These are phyloP conservation scores for Epinotia nisella DNA, from an alignment of 2,888 invertebrate species.

Conservation along the genomic window DNA sequence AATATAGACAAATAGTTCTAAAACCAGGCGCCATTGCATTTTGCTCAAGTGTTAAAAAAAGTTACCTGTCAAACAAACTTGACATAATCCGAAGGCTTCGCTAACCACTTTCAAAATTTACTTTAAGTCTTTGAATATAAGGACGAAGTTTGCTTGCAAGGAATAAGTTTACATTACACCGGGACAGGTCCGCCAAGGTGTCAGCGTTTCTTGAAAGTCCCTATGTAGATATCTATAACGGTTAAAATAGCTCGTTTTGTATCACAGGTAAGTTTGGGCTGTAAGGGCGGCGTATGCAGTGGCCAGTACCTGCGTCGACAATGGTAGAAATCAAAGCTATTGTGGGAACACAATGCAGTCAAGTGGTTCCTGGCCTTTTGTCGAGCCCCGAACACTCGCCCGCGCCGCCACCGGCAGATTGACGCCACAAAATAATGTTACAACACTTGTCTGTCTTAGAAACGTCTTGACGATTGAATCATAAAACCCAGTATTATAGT, in stretches of 20 bases:
- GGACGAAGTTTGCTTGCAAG: constrained; percentile 25
- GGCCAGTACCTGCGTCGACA: constrained; percentile 66
- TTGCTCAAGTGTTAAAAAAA: constrained; percentile 25
- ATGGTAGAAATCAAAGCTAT: constrained; percentile 71
- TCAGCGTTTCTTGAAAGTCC: background rate
- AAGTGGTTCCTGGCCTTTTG: constrained; percentile 67
- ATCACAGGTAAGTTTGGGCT: constrained; percentile 3
- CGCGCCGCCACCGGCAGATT: constrained; percentile 36
- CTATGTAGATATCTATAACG: background rate
- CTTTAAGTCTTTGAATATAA: constrained; percentile 27
- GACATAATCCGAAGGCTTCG: constrained; percentile 14
- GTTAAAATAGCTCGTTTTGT: background rate
- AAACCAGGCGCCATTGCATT: constrained; percentile 30
- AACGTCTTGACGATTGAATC: constrained; percentile 2
- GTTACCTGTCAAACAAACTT: constrained; percentile 24
- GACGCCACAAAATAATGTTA: constrained; percentile 38
- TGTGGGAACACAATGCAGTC: constrained; percentile 69
- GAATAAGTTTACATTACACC: constrained; percentile 29
- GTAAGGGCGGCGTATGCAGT: constrained; percentile 50
- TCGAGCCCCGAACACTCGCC: constrained; percentile 48
- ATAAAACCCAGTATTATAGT: background rate
- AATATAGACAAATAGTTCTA: constrained; percentile 16
- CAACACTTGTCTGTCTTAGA: constrained; percentile 15
- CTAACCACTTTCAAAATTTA: constrained; percentile 1
- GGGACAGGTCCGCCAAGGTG: background rate